phyloP scores from a whole-genome alignment of 2,113 vertebrate genomes.

The Hemicordylus capensis region DNA sequence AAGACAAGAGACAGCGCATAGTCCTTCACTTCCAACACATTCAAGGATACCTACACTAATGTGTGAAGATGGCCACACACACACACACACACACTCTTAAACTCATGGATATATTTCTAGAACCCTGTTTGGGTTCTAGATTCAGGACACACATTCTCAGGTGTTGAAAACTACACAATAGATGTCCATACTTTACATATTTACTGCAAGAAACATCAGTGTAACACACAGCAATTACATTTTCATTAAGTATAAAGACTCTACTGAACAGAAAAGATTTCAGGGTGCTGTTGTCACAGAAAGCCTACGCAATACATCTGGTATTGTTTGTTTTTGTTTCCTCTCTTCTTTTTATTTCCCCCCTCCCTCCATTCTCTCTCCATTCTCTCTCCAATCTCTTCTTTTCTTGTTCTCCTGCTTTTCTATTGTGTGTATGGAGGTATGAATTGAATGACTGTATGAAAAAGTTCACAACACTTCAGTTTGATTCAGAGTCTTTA shows the following conservation, averaged over 20 bases:
- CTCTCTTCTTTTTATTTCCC: neutral
- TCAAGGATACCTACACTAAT: too few species aligned
- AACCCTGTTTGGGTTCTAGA: neutral
- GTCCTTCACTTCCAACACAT: too few species aligned
- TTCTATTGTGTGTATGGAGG: neutral
- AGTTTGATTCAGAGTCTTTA: neutral
- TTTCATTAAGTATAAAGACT: slow-evolving; percentile 17
- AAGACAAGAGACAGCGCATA: too few species aligned
- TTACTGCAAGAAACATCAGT: neutral
- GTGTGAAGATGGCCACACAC: too few species aligned
- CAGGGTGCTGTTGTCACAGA: neutral
- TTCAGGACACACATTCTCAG: neutral
- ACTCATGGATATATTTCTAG: neutral
- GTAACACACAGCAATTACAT: too few species aligned
- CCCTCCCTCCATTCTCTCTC: neutral
- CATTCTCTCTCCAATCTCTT: too few species aligned
- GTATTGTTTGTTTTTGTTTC: neutral
- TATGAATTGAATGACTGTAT: too few species aligned
- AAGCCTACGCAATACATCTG: neutral
- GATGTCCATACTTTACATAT: neutral
- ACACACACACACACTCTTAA: neutral
- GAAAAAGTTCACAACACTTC: too few species aligned
- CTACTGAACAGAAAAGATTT: neutral
- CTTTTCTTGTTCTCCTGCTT: neutral
- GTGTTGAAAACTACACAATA: neutral